Percentiles rank a stretch among this genome's conserved stretches.
These are phyloP conservation scores for Drosophila triauraria DNA, from an alignment of 1,140 invertebrate species.

Conservation along the genomic window DNA sequence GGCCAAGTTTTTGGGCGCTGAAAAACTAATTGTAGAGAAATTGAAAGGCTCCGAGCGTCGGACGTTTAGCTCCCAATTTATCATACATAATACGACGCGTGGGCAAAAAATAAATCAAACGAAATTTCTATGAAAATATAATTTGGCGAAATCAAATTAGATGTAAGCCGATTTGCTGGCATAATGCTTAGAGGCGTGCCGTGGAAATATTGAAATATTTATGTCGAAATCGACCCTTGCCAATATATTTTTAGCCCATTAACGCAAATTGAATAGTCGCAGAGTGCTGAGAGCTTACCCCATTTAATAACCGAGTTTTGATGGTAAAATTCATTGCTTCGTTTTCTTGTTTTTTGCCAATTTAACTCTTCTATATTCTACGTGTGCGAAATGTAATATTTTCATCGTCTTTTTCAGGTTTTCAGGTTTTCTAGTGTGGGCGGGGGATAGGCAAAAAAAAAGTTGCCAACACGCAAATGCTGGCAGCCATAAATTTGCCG, in stretches of 20 bases:
- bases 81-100: conserved; percentile 17
- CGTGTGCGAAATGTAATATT: conserved; percentile 61
- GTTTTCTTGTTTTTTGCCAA: conserved; percentile 21
- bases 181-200: conserved; percentile 33
- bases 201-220: conserved; percentile 61
- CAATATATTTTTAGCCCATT: conserved; percentile 31
- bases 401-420: conserved; percentile 27
- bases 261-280: conserved; percentile 43
- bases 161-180: conserved; percentile 67
- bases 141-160: conserved; percentile 55
- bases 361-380: conserved; percentile 60
- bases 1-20: background rate
- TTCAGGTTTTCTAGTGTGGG: background rate
- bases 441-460: conserved; percentile 18
- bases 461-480: conserved; percentile 73
- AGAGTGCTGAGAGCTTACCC: conserved; percentile 34
- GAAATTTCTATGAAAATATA: conserved; percentile 28
- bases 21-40: conserved; percentile 27
- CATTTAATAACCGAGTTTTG: conserved; percentile 65
- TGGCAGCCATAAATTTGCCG: conserved; percentile 75
- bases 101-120: conserved; percentile 34
- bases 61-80: conserved; percentile 31
- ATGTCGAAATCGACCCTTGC: conserved; percentile 27
- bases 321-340: conserved; percentile 29
- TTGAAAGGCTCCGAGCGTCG: conserved; percentile 13